These are phyloP conservation scores for Ivindomyrus marchei DNA, from an alignment of 2,113 vertebrate genomes.

Conservation along the genomic window DNA sequence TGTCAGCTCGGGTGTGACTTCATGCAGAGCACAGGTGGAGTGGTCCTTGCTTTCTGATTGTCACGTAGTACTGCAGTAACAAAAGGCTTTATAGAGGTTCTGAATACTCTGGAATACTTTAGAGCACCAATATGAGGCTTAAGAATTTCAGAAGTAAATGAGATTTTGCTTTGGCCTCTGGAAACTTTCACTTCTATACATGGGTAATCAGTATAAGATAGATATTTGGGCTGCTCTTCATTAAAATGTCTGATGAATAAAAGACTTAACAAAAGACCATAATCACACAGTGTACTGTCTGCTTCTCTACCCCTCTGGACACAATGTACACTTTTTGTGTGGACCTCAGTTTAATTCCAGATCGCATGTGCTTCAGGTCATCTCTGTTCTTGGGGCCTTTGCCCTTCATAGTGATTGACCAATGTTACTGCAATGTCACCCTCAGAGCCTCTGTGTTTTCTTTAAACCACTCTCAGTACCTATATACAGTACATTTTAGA, in stretches of 20 bases:
- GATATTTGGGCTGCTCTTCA: background rate
- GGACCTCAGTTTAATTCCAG: constrained; percentile 6
- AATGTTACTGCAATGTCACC: background rate
- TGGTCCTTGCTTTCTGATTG: background rate
- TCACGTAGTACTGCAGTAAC: background rate
- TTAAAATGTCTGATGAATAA: background rate
- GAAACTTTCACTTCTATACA: background rate
- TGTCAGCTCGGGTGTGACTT: background rate
- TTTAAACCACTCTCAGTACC: background rate
- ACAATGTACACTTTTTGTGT: background rate
- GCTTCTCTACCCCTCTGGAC: background rate
- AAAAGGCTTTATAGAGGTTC: background rate
- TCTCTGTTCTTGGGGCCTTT: background rate
- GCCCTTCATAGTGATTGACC: background rate
- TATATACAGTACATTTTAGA: background rate
- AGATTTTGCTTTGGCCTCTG: background rate
- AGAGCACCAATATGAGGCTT: background rate
- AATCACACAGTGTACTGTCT: background rate
- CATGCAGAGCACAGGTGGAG: background rate
- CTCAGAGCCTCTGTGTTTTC: background rate
- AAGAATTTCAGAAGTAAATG: background rate
- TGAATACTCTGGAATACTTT: background rate
- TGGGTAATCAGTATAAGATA: background rate
- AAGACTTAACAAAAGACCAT: background rate
- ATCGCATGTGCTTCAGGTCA: background rate